These are phyloP conservation scores for Acrobeloides nanus DNA, from an alignment of 2,888 invertebrate genomes.

Conservation along the genomic window DNA sequence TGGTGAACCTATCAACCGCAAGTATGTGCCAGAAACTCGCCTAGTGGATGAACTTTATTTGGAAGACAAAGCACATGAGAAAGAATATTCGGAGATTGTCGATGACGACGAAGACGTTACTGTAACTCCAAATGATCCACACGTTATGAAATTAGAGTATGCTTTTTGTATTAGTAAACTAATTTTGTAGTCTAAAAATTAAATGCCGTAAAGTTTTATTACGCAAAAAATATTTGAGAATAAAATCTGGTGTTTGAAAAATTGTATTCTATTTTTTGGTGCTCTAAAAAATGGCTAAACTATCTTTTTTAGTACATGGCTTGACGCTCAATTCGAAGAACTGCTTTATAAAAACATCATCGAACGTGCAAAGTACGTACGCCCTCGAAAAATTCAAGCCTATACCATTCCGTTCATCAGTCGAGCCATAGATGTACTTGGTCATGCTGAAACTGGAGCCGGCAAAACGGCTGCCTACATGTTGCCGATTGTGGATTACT, in stretches of 20 bases:
- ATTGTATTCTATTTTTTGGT: too few relatives aligned
- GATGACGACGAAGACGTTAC: slow-evolving; percentile 21
- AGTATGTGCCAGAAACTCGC: slow-evolving; percentile 12
- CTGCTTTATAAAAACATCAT: slow-evolving; percentile 22
- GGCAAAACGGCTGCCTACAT: slow-evolving; percentile 94
- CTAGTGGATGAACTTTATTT: slow-evolving; percentile 23
- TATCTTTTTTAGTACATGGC: slow-evolving; percentile 19
- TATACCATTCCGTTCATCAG: slow-evolving; percentile 74
- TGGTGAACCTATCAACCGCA: too few relatives aligned
- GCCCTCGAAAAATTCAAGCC: slow-evolving; percentile 89
- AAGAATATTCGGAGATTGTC: slow-evolving; percentile 14
- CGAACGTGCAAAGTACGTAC: slow-evolving; percentile 62
- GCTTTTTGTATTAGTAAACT: too few relatives aligned
- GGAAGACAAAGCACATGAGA: slow-evolving; percentile 12
- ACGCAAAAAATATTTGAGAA: too few relatives aligned
- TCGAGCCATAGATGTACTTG: slow-evolving; percentile 75
- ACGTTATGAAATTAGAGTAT: not conserved
- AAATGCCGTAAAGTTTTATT: too few relatives aligned
- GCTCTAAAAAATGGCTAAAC: too few relatives aligned
- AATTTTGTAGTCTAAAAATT: too few relatives aligned
- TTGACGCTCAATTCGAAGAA: slow-evolving; percentile 14
- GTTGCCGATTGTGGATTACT: slow-evolving; percentile 72
- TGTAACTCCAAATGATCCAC: slow-evolving; percentile 8
- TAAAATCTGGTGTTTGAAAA: too few relatives aligned
- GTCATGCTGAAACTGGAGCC: slow-evolving; percentile 93